Percentiles rank a stretch among this genome's conserved stretches.
These are phyloP conservation scores for Petrocephalus zakoni DNA, from an alignment of 2,113 vertebrate genomes.

Conservation along the genomic window DNA sequence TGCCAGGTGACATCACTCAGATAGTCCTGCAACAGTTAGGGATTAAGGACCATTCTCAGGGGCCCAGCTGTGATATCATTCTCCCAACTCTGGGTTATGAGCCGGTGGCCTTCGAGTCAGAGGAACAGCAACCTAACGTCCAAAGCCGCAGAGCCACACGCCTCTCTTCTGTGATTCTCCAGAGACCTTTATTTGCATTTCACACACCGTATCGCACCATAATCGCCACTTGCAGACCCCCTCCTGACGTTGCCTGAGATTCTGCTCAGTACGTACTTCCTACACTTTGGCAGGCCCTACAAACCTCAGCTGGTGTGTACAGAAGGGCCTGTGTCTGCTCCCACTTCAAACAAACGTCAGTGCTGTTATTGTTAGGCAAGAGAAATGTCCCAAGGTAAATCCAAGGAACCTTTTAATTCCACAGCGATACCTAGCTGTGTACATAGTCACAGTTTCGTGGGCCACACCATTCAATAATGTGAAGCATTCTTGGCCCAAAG, in stretches of 20 bases:
- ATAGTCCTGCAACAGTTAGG: neutral
- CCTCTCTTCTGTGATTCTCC: too few species aligned
- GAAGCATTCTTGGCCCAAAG: neutral
- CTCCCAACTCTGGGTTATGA: neutral
- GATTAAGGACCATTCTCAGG: neutral
- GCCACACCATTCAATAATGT: neutral
- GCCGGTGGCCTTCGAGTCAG: neutral
- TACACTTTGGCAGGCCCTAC: neutral
- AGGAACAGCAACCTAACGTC: neutral
- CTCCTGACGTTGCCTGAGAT: neutral
- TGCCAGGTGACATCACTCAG: neutral
- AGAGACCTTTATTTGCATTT: neutral
- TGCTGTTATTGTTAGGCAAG: neutral
- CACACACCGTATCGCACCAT: neutral
- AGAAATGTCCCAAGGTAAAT: neutral
- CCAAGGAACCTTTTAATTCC: neutral
- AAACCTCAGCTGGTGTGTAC: neutral
- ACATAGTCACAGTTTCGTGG: neutral
- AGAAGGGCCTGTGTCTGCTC: neutral
- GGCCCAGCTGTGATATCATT: neutral
- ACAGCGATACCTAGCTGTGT: neutral
- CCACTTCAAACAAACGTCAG: neutral
- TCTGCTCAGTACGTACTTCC: neutral
- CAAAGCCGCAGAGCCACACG: neutral
- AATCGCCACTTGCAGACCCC: neutral